Percentiles rank a stretch among this genome's conserved stretches.
These are phyloP conservation scores for Molorchus minor DNA, from an alignment of 2,888 invertebrate genomes.

Conservation along the genomic window DNA sequence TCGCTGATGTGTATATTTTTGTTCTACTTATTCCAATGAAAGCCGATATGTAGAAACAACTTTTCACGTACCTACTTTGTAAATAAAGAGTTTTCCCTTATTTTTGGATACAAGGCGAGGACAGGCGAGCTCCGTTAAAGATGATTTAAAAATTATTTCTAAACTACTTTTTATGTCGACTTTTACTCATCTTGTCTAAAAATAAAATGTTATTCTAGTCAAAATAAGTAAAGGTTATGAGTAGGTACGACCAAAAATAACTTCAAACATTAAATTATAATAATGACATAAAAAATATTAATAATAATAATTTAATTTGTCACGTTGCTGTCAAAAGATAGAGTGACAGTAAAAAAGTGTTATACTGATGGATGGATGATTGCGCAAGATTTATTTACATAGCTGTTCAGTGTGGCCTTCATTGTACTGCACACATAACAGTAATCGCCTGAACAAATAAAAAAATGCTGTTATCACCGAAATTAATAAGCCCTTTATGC, in stretches of 20 bases:
- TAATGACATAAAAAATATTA: too few relatives aligned
- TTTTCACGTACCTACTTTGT: background rate
- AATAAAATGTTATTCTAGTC: slow-evolving; percentile 14
- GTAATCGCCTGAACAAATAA: too few relatives aligned
- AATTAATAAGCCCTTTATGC: too few relatives aligned
- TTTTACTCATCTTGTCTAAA: slow-evolving; percentile 13
- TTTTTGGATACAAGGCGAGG: background rate
- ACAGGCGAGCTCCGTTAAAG: background rate
- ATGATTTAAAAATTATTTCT: background rate
- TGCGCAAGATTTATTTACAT: too few relatives aligned
- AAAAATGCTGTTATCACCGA: too few relatives aligned
- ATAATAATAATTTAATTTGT: too few relatives aligned
- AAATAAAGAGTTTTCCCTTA: background rate
- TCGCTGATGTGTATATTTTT: background rate
- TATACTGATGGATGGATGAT: too few relatives aligned
- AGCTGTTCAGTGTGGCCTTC: too few relatives aligned
- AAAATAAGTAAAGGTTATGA: slow-evolving; percentile 15
- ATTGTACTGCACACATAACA: too few relatives aligned
- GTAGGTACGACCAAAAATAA: slow-evolving; percentile 10
- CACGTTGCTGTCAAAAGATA: too few relatives aligned
- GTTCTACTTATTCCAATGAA: background rate
- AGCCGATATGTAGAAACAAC: background rate
- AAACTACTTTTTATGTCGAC: background rate
- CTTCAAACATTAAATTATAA: too few relatives aligned
- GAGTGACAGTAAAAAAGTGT: too few relatives aligned